Conservation (phyloP, 2,797 vertebrate genomes). For the Kryptolebias ocellatus region DNA sequence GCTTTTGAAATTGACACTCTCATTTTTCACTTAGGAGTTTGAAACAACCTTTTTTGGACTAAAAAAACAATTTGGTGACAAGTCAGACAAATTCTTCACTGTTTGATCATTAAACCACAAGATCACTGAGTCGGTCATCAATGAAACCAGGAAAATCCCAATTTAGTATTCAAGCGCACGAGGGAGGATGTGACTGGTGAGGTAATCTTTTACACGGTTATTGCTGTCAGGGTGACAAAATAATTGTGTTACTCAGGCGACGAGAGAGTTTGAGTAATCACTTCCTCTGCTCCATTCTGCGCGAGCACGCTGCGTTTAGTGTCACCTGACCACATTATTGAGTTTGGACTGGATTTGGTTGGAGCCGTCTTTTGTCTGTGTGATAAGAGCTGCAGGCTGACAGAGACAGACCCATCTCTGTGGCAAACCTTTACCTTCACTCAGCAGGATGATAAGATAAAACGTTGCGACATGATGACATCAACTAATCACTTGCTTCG, state of each 20-base stretch:
- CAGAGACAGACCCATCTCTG: neutral
- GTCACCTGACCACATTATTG: conserved; percentile 45
- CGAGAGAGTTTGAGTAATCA: neutral
- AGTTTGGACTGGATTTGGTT: conserved; percentile 29
- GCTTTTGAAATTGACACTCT: neutral
- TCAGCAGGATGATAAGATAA: neutral
- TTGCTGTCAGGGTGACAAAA: conserved; percentile 6
- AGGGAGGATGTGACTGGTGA: neutral
- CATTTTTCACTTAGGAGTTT: neutral
- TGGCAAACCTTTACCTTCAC: neutral
- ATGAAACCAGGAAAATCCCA: neutral
- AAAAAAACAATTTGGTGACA: too few relatives aligned
- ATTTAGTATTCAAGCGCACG: too few relatives aligned
- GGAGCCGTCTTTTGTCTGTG: conserved; percentile 24
- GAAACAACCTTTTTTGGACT: neutral
- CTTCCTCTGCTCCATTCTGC: conserved; percentile 19
- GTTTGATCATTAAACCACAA: too few relatives aligned
- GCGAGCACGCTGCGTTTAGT: conserved; percentile 3
- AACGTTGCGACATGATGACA: neutral
- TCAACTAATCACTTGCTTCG: conserved; percentile 3
- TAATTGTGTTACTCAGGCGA: neutral
- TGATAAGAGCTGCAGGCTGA: neutral
- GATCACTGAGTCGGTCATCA: too few relatives aligned
- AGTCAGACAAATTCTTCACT: too few relatives aligned
- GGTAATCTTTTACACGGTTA: neutral